Evolutionary conservation across 2,113 vertebrate species (phyloP).

Genomic region (Pyrgilauda ruficollis): DNA sequence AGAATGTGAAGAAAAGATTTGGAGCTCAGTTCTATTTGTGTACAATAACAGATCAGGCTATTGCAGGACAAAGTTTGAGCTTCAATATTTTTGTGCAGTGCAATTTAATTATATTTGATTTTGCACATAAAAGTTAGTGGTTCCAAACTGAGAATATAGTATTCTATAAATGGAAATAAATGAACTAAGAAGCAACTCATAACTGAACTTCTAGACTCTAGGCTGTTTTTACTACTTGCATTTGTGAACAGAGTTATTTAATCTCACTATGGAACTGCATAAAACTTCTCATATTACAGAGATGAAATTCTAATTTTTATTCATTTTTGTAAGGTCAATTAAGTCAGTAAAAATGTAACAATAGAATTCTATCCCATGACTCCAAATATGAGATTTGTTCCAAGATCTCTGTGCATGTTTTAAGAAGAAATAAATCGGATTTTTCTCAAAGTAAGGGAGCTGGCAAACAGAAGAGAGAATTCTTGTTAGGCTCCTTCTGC

Average conservation of each 20-base stretch:
- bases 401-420: background rate
- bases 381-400: background rate
- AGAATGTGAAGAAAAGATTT: background rate
- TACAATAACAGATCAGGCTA: background rate
- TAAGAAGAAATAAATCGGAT: background rate
- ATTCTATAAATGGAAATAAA: background rate
- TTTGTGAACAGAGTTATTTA: background rate
- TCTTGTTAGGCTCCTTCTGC: background rate
- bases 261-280: background rate
- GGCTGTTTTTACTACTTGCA: background rate
- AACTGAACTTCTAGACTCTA: background rate
- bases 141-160: background rate
- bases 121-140: background rate
- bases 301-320: background rate
- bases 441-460: background rate
- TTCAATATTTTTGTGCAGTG: background rate
- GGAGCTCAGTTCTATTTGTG: background rate
- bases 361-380: background rate
- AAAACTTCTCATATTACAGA: background rate
- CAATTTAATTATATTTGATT: background rate
- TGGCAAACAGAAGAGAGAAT: background rate
- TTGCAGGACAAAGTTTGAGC: background rate
- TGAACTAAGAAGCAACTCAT: background rate
- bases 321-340: background rate
- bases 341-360: background rate